Conservation (phyloP, 2,113 vertebrate species). For the Neolamprologus caudopunctatus region DNA sequence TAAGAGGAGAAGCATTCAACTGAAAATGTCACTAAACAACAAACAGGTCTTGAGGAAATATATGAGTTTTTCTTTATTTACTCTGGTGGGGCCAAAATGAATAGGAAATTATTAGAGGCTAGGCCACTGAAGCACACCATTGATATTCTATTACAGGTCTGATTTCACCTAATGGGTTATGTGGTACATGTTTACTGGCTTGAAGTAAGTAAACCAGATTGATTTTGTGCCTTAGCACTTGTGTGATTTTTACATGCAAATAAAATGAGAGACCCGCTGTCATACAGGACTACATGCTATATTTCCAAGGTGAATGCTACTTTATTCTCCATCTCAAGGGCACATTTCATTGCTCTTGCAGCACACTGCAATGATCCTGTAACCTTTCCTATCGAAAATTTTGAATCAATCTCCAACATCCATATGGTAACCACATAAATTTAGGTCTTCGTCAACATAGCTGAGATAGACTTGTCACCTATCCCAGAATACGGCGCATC, state of each 20-base stretch:
- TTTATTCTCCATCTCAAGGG: constrained; percentile 41
- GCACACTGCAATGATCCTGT: constrained; percentile 32
- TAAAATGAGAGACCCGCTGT: constrained; percentile 33
- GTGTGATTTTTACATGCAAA: constrained; percentile 65
- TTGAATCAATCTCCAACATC: constrained; percentile 54
- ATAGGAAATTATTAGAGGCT: constrained; percentile 30
- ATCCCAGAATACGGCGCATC: constrained; percentile 42
- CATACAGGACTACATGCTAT: constrained; percentile 7
- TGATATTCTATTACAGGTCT: constrained; percentile 50
- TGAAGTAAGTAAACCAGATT: constrained; percentile 47
- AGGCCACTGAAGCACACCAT: constrained; percentile 9
- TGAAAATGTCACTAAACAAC: constrained; percentile 63
- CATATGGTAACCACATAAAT: constrained; percentile 71
- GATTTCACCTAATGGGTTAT: constrained; percentile 48
- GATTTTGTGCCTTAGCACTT: constrained; percentile 45
- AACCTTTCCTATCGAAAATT: constrained; percentile 54
- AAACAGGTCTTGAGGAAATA: constrained; percentile 40
- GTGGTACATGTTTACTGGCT: constrained; percentile 41
- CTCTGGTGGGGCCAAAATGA: constrained; percentile 18
- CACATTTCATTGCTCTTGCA: constrained; percentile 19
- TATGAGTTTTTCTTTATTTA: constrained; percentile 30
- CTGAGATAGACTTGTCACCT: constrained; percentile 49
- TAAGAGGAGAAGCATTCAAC: constrained; percentile 45
- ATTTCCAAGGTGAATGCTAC: constrained; percentile 45
- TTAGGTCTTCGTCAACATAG: constrained; percentile 66